phyloP scores from a whole-genome alignment of 2,888 invertebrate species.

The Eristalinus aeneus region DNA sequence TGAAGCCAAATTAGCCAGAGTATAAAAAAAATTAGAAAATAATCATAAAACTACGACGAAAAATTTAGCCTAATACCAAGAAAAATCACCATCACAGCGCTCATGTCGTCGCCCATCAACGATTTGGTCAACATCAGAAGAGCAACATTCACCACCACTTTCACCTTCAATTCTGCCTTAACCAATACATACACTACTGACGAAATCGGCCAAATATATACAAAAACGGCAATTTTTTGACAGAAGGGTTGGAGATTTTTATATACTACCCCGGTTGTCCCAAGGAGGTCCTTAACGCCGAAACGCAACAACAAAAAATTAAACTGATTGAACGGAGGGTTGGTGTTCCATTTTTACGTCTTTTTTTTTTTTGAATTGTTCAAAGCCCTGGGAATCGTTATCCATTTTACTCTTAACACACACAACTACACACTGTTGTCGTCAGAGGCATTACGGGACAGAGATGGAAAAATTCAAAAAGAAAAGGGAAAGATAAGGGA shows the following conservation, averaged over 20 bases:
- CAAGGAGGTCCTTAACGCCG: neutral
- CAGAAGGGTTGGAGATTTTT: conserved; percentile 15
- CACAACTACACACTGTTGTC: neutral
- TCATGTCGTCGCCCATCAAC: neutral
- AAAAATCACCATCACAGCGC: neutral
- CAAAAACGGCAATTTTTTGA: neutral
- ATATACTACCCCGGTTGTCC: conserved; percentile 6
- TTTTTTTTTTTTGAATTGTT: neutral
- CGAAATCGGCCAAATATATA: neutral
- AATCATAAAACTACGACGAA: conserved; percentile 2
- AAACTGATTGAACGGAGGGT: conserved; percentile 47
- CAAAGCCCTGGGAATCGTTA: conserved; percentile 23
- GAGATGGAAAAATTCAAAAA: neutral
- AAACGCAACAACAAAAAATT: conserved; percentile 15
- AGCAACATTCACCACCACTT: neutral
- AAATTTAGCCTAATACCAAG: neutral
- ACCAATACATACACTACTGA: too few species aligned
- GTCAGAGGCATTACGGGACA: neutral
- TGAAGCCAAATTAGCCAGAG: too few species aligned
- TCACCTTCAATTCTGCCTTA: too few species aligned
- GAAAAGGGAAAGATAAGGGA: neutral
- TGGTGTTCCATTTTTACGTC: conserved; percentile 23
- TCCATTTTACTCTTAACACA: conserved; percentile 34
- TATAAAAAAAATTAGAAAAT: too few species aligned
- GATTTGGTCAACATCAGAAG: neutral